These are phyloP conservation scores for Leptinotarsa lineolata DNA, from an alignment of 1,140 invertebrate genomes.

Conservation along the genomic window DNA sequence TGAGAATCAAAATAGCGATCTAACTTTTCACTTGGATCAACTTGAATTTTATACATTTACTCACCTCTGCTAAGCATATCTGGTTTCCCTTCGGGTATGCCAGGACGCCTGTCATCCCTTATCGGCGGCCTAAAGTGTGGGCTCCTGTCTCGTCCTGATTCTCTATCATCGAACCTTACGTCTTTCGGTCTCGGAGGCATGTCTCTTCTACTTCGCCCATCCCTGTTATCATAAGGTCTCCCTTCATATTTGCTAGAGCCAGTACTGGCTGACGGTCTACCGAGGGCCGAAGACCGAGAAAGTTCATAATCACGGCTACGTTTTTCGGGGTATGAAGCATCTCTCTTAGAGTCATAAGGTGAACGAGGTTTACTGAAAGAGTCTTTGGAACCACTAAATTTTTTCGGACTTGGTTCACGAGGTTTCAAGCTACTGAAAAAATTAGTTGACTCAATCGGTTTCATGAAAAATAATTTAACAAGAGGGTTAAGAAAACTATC, in stretches of 20 bases:
- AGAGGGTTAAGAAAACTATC: too few relatives aligned
- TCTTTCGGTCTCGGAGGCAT: slow-evolving; percentile 31
- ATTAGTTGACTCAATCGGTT: not conserved
- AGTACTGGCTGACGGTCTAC: not conserved
- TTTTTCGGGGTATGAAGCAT: slow-evolving; percentile 34
- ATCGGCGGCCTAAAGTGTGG: slow-evolving; percentile 40
- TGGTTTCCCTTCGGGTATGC: slow-evolving; percentile 32
- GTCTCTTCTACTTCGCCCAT: slow-evolving; percentile 25
- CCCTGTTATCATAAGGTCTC: slow-evolving; percentile 21
- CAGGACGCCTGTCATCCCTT: slow-evolving; percentile 38
- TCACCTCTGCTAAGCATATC: slow-evolving; percentile 34
- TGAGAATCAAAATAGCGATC: too few relatives aligned
- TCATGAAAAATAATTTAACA: not conserved
- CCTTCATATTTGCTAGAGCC: slow-evolving; percentile 28
- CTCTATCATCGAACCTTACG: slow-evolving; percentile 36
- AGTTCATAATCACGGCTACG: slow-evolving; percentile 38
- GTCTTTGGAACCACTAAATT: slow-evolving; percentile 34
- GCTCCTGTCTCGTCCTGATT: slow-evolving; percentile 42
- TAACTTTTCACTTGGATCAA: too few relatives aligned
- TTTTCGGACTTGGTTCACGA: slow-evolving; percentile 34
- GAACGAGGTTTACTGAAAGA: slow-evolving; percentile 25
- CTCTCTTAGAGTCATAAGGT: slow-evolving; percentile 23
- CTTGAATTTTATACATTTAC: too few relatives aligned
- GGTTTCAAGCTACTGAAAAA: slow-evolving; percentile 33
- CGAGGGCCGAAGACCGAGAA: not conserved